Conservation (phyloP, 2,888 invertebrate species). For the Acronicta leporina region DNA sequence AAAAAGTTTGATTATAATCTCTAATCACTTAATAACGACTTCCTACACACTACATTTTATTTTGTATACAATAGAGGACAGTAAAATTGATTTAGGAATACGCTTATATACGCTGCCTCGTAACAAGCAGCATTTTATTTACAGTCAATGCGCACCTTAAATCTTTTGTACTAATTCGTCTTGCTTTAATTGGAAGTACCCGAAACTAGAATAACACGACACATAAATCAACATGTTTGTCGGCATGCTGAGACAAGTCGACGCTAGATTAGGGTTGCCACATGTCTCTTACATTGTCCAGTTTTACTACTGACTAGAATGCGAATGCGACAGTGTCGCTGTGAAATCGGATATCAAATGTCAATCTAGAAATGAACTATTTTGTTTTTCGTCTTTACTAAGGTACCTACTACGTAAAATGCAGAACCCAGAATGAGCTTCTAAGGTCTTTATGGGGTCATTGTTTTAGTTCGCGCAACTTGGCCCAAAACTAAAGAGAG, state of each 20-base stretch:
- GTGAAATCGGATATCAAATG: not conserved
- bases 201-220: constrained; percentile 57
- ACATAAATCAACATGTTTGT: constrained; percentile 67
- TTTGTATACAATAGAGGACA: not conserved
- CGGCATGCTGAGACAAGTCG: constrained; percentile 63
- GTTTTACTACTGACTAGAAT: constrained; percentile 15
- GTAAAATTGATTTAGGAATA: constrained; percentile 8
- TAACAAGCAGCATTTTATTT: constrained; percentile 23
- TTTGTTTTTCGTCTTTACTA: no score
- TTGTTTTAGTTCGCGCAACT: no score
- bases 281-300: constrained; percentile 33
- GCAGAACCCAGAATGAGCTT: no score
- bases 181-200: constrained; percentile 59
- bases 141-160: constrained; percentile 40
- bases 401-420: no score
- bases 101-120: not conserved
- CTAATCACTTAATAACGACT: constrained; percentile 20
- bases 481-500: no score
- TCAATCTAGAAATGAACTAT: no score
- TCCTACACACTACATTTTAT: not conserved
- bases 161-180: constrained; percentile 54
- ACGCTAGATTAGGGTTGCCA: constrained; percentile 62
- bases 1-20: not conserved
- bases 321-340: constrained; percentile 10
- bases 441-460: no score